phyloP scores from a whole-genome alignment of 2,113 vertebrate genomes.

The Mystacornis crossleyi region DNA sequence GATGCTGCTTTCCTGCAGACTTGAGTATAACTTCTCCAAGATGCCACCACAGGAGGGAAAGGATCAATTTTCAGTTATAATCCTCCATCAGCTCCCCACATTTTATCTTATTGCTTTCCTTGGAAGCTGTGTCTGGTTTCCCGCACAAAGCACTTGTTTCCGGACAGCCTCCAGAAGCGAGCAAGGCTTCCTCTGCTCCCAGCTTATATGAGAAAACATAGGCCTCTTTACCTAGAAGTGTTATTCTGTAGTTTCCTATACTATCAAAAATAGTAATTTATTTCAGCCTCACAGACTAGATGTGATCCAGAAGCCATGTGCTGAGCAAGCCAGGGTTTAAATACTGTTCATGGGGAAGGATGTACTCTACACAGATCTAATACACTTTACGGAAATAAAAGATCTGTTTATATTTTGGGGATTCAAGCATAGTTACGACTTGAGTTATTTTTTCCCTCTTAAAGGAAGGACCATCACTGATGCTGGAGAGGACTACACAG shows the following conservation, averaged over 20 bases:
- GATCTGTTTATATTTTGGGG: background rate
- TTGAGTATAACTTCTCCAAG: background rate
- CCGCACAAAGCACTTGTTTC: background rate
- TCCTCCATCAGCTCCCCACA: background rate
- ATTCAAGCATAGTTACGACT: background rate
- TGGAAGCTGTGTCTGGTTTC: background rate
- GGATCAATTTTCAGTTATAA: background rate
- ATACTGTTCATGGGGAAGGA: background rate
- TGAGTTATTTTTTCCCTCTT: background rate
- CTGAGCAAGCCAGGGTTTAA: background rate
- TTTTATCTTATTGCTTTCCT: accelerated
- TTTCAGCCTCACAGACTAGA: background rate
- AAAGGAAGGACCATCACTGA: background rate
- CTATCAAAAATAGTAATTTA: background rate
- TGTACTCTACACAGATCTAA: background rate
- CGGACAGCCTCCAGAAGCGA: background rate
- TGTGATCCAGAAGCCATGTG: background rate
- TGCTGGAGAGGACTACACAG: background rate
- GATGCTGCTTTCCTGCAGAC: background rate
- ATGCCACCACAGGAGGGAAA: background rate
- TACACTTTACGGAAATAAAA: background rate
- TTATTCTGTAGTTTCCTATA: background rate
- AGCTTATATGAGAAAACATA: background rate
- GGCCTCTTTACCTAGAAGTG: background rate
- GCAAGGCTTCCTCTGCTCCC: background rate